A percentile compares a stretch with the other conserved stretches of the same genome.
These are phyloP conservation scores for Cranoglanis bouderius DNA, from an alignment of 2,113 vertebrate species.

Conservation along the genomic window DNA sequence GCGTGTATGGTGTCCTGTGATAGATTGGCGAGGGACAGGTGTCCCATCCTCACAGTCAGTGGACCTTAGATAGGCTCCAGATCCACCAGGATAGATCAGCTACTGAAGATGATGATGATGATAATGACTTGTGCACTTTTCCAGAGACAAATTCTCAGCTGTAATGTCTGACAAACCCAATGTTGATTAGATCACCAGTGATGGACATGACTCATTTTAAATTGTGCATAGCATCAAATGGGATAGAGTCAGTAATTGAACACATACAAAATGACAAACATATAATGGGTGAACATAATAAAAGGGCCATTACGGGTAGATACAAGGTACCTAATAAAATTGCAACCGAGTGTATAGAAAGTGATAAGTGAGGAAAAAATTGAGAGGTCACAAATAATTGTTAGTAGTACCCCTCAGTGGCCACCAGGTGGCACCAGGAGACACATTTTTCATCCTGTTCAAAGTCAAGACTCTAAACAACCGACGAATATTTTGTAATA, in stretches of 20 bases:
- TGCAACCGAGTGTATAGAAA: not conserved
- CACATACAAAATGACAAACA: not conserved
- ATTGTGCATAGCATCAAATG: not conserved
- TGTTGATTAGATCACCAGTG: constrained; percentile 84
- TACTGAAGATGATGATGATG: not conserved
- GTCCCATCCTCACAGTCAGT: not conserved
- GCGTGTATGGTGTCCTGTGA: not conserved
- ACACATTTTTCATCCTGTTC: not conserved
- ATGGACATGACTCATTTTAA: not conserved
- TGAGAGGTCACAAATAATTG: not conserved
- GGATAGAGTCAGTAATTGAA: not conserved
- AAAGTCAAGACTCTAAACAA: not conserved
- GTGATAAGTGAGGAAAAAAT: not conserved
- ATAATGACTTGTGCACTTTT: not conserved
- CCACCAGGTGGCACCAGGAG: constrained; percentile 57
- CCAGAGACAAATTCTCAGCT: constrained; percentile 72
- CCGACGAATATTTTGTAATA: not conserved
- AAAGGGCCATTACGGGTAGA: not conserved
- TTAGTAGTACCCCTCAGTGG: not conserved
- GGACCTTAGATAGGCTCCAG: not conserved
- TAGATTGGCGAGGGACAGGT: not conserved
- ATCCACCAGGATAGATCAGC: not conserved
- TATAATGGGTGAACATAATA: not conserved
- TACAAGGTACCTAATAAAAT: not conserved
- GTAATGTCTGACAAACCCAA: constrained; percentile 91